Evolutionary conservation across 1,140 invertebrate genomes (phyloP), one percentile per base, ranked within the genome.

Genomic region (Drosophila punjabiensis): DNA sequence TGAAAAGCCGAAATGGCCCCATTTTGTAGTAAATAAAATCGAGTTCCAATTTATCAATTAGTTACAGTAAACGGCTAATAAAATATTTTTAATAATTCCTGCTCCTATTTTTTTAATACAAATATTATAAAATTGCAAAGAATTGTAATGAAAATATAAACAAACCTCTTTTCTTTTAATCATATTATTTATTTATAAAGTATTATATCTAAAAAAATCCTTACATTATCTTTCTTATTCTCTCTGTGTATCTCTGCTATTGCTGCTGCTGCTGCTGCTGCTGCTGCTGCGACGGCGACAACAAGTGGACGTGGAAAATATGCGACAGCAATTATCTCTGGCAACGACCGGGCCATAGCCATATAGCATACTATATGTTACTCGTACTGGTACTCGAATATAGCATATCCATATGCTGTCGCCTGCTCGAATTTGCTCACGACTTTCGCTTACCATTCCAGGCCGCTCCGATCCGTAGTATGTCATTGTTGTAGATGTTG

Each of bases 291-390:
- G 24, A 55, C 65, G 71, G 80, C 81, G 69, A 76, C 85, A 88
- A 90, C 85, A 89, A 89, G 85, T 89, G 86, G 86, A 89, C 70
- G 81, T 55, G 71, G 71, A 85, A 84, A 79, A 89, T 84, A 89
- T 88, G 81, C 84, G 84, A 84, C 84, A 88, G 85, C 85, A 88
- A 88, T 88, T 88, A 88, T 88, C 85, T 84, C 64, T 70, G 63
- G 55, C 77, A 80, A 65, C 62, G 59, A 80, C 41, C 76, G 45
- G 65, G 61, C 50, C 32, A 41, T 47, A 56, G 48, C 43, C 81
- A 60, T 75, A 69, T 76, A 79, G 45, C 32, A 35, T 30, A 50
- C 16, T 24, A 24, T 24, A 24, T 24, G 48, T n/a, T 53, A 28
- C 55, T 39, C 20, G 35, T 4, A 39, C 33, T 24, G 13, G 18